Evolutionary conservation across 2,888 invertebrate species (phyloP).

Genomic region (Amaurobius ferox): DNA sequence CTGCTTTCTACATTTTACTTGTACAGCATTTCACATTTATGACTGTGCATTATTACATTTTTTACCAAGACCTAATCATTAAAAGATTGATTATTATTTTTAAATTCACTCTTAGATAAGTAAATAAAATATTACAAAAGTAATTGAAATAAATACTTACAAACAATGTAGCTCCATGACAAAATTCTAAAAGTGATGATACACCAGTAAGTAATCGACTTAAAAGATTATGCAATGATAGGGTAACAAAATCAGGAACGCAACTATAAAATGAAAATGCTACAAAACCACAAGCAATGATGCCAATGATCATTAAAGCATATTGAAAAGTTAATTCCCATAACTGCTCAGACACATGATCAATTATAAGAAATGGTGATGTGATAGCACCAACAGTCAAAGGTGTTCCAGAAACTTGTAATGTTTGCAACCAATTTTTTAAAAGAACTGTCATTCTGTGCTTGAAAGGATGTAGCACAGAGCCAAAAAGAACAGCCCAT

Average conservation of each 20-base stretch:
- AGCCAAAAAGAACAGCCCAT: slow-evolving; percentile 98
- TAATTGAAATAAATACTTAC: slow-evolving; percentile 25
- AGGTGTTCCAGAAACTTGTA: slow-evolving; percentile 77
- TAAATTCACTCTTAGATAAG: too few relatives aligned
- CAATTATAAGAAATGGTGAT: slow-evolving; percentile 85
- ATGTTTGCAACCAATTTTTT: slow-evolving; percentile 84
- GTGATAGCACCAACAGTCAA: slow-evolving; percentile 78
- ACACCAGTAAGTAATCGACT: slow-evolving; percentile 51
- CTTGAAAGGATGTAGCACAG: slow-evolving; percentile 96
- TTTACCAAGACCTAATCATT: not conserved
- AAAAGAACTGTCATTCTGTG: slow-evolving; percentile 86
- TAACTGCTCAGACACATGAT: slow-evolving; percentile 85
- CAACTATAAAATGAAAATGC: slow-evolving; percentile 84
- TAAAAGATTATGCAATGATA: slow-evolving; percentile 81
- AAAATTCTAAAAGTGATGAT: slow-evolving; percentile 61
- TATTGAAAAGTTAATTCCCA: slow-evolving; percentile 85
- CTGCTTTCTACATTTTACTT: too few relatives aligned
- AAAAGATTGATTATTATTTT: not conserved
- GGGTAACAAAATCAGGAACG: slow-evolving; percentile 83
- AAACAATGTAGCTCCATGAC: slow-evolving; percentile 58
- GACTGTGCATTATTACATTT: not conserved
- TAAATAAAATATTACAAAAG: too few relatives aligned
- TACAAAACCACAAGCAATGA: slow-evolving; percentile 79
- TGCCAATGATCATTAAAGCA: slow-evolving; percentile 81
- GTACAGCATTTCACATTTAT: not conserved